These are phyloP conservation scores for Aphelenchoides fujianensis DNA, from an alignment of 1,140 invertebrate species.

Conservation along the genomic window DNA sequence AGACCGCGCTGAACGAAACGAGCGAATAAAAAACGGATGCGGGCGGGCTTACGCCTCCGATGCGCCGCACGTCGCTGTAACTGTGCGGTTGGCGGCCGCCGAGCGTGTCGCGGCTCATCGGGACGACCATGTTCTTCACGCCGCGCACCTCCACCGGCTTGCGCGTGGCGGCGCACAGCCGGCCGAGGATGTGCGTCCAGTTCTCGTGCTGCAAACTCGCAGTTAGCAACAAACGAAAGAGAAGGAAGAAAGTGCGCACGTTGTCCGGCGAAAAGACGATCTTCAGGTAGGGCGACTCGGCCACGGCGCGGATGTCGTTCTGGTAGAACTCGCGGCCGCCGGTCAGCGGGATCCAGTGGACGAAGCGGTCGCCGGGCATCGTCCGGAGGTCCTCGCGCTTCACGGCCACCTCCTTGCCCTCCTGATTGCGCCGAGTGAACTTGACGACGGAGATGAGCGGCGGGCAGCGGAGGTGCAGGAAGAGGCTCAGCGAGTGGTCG, in stretches of 20 bases:
- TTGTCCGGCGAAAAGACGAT: background rate
- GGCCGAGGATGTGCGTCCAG: background rate
- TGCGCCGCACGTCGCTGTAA: background rate
- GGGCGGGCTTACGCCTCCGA: background rate
- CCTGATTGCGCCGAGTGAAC: background rate
- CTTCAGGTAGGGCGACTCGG: background rate
- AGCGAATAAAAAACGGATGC: background rate
- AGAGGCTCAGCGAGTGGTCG: background rate
- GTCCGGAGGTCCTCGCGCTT: background rate
- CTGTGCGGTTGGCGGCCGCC: background rate
- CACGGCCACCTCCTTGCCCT: background rate
- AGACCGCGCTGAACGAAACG: background rate
- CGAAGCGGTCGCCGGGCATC: background rate
- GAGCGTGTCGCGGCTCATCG: background rate
- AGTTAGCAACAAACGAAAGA: background rate
- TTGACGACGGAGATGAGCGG: slow-evolving; percentile 1
- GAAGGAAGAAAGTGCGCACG: background rate
- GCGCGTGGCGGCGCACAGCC: background rate
- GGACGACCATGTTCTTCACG: background rate
- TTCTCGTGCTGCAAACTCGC: background rate
- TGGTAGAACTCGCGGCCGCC: background rate
- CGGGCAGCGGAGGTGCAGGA: background rate
- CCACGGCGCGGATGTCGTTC: background rate
- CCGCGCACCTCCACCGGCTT: background rate
- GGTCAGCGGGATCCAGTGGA: background rate